A percentile compares a stretch with the other conserved stretches of the same genome.
Conservation (phyloP, 2,797 vertebrate genomes). For the Mastacembelus armatus region DNA sequence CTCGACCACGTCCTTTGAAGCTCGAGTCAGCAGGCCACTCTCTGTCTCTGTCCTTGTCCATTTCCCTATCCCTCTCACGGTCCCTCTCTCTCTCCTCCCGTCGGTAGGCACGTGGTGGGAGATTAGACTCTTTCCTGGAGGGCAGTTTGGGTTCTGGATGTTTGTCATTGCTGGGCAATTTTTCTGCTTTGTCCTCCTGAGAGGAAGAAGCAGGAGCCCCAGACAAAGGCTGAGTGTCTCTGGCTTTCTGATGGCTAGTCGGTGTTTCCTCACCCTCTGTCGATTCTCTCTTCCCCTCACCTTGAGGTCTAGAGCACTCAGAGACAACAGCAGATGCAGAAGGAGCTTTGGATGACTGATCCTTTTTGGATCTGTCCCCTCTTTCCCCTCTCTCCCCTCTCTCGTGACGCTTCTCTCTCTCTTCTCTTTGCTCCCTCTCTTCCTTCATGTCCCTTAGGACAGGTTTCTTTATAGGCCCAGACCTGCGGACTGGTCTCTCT, state of each 20-base stretch:
- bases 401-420: conserved; percentile 90
- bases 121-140: conserved; percentile 86
- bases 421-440: conserved; percentile 94
- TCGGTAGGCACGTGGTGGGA: conserved; percentile 90
- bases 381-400: conserved; percentile 85
- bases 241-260: conserved; percentile 59
- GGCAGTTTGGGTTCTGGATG: conserved; percentile 88
- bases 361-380: conserved; percentile 81
- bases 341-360: conserved; percentile 62
- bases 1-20: conserved; percentile 93
- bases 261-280: conserved; percentile 64
- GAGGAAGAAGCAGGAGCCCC: conserved; percentile 82
- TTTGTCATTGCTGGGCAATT: conserved; percentile 83
- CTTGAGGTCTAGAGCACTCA: conserved; percentile 74
- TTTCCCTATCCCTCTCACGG: conserved; percentile 89
- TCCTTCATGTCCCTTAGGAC: conserved; percentile 98
- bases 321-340: conserved; percentile 70
- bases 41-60: conserved; percentile 85
- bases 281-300: conserved; percentile 86
- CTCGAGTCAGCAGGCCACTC: conserved; percentile 91
- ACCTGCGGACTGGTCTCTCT: conserved; percentile 93
- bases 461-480: conserved; percentile 98
- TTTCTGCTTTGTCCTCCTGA: conserved; percentile 90
- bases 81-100: conserved; percentile 92
- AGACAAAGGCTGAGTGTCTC: conserved; percentile 78